Evolutionary conservation across 2,113 vertebrate genomes (phyloP).

Genomic region (Neolamprologus variostigma): DNA sequence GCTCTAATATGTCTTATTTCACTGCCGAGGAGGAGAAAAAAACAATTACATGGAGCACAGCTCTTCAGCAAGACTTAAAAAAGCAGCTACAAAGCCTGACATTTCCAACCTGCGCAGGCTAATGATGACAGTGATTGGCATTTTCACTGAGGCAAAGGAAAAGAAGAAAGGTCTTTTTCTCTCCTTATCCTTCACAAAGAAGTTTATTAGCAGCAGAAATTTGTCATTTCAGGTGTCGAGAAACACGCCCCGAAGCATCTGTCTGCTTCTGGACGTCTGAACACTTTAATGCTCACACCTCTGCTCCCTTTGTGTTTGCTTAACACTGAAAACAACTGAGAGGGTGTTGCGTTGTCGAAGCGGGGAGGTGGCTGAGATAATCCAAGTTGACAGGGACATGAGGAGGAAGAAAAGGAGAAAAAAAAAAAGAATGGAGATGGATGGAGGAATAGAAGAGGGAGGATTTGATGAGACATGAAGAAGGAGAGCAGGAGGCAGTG

Average conservation of each 20-base stretch:
- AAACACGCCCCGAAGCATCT: not conserved
- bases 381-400: slow-evolving; percentile 14
- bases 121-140: slow-evolving; percentile 37
- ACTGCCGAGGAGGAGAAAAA: not conserved
- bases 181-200: not conserved
- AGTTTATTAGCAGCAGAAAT: not conserved
- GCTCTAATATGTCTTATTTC: slow-evolving; percentile 1
- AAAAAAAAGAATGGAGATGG: not conserved
- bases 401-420: not conserved
- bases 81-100: not conserved
- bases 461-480: not conserved
- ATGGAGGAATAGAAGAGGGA: not conserved
- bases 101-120: not conserved
- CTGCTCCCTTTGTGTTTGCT: not conserved
- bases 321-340: slow-evolving; percentile 5
- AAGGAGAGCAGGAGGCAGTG: not conserved
- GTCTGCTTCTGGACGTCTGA: not conserved
- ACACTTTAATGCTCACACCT: not conserved
- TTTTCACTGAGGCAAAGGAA: not conserved
- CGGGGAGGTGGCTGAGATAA: not conserved
- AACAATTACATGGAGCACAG: not conserved
- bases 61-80: not conserved
- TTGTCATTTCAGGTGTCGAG: not conserved
- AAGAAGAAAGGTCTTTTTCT: not conserved
- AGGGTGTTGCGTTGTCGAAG: not conserved